These are phyloP conservation scores for Oreohelix idahoensis DNA, from an alignment of 1,140 invertebrate species.

Conservation along the genomic window DNA sequence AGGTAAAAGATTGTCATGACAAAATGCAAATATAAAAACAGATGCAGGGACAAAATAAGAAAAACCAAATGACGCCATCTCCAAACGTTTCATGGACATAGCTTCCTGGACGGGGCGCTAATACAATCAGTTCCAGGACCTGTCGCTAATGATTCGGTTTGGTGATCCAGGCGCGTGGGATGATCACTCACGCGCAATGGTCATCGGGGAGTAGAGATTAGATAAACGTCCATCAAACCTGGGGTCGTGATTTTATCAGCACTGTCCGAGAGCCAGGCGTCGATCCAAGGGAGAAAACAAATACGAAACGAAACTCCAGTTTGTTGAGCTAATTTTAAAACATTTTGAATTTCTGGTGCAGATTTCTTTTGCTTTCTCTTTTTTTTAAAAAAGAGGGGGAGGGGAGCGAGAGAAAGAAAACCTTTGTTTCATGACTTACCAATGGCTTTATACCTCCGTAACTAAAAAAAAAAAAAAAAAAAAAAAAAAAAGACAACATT, in stretches of 20 bases:
- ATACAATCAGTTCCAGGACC: constrained; percentile 14
- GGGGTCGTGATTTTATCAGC: constrained; percentile 16
- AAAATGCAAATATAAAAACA: too few species aligned
- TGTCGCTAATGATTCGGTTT: constrained; percentile 28
- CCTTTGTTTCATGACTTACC: too few species aligned
- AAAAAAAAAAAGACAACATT: too few species aligned
- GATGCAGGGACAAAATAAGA: too few species aligned
- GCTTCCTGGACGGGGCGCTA: neutral
- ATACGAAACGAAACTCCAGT: neutral
- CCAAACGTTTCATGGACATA: too few species aligned
- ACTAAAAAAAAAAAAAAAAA: too few species aligned
- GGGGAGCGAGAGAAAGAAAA: too few species aligned
- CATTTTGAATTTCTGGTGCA: neutral
- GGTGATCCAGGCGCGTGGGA: constrained; percentile 5
- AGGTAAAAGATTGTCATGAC: too few species aligned
- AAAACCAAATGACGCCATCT: neutral
- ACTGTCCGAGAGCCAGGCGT: neutral
- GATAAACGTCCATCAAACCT: constrained; percentile 33
- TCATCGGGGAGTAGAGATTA: constrained; percentile 31
- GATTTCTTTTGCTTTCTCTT: neutral
- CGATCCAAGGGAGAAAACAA: neutral
- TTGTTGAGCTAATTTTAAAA: constrained; percentile 4
- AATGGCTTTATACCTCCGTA: too few species aligned
- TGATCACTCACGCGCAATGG: constrained; percentile 30
- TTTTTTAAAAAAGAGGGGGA: too few species aligned